Evolutionary conservation across 2,113 vertebrate genomes (phyloP).

Genomic region (Actenoides lindsayi): DNA sequence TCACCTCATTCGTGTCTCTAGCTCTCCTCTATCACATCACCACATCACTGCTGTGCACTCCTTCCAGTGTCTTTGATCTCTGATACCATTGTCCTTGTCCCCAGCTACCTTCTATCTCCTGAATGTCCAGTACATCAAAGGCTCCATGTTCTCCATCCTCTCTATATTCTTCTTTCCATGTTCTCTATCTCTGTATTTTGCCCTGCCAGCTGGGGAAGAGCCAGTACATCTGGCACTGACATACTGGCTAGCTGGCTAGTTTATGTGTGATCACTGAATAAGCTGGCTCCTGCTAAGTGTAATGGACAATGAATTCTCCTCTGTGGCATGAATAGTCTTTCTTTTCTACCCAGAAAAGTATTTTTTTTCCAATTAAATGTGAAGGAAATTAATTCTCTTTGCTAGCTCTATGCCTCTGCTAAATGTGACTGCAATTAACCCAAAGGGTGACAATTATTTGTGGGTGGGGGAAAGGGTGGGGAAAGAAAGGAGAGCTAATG

Average conservation of each 20-base stretch:
- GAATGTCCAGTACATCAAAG: background rate
- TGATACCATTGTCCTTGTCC: background rate
- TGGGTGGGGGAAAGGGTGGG: background rate
- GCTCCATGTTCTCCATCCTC: background rate
- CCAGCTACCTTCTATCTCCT: background rate
- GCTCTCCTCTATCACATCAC: background rate
- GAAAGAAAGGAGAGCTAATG: background rate
- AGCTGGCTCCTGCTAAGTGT: background rate
- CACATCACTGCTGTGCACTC: background rate
- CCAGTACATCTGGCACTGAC: slow-evolving; percentile 1
- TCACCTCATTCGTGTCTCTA: background rate
- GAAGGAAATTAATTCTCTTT: background rate
- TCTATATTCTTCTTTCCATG: background rate
- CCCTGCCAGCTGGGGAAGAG: slow-evolving; percentile 5
- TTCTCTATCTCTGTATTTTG: background rate
- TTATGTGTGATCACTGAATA: background rate
- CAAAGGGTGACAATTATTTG: background rate
- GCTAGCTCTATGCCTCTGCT: background rate
- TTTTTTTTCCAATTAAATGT: background rate
- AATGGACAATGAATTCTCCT: background rate
- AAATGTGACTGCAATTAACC: background rate
- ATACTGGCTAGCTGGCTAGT: background rate
- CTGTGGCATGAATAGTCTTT: background rate
- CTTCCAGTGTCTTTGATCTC: background rate
- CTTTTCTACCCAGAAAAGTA: background rate